These are phyloP conservation scores for Drusus annulatus DNA, from an alignment of 1,140 invertebrate genomes.

Conservation along the genomic window DNA sequence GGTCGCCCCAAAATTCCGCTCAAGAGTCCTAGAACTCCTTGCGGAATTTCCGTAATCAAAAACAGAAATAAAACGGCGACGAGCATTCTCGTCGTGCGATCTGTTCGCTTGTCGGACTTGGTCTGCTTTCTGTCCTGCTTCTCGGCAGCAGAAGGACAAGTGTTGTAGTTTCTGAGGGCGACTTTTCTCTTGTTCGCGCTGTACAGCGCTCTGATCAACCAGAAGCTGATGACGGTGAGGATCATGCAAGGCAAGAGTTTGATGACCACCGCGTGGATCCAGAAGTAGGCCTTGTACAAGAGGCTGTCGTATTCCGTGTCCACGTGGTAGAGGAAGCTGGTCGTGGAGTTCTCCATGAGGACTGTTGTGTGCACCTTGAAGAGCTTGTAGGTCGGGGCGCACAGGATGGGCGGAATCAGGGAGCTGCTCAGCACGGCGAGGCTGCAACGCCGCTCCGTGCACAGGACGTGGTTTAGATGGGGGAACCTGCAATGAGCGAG, in stretches of 20 bases:
- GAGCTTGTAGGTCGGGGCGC: slow-evolving; percentile 83
- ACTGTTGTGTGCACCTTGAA: slow-evolving; percentile 68
- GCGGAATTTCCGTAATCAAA: slow-evolving; percentile 89
- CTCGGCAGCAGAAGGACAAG: slow-evolving; percentile 68
- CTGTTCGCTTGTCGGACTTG: slow-evolving; percentile 80
- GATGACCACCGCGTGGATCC: slow-evolving; percentile 88
- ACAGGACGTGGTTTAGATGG: slow-evolving; percentile 71
- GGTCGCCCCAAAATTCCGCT: slow-evolving; percentile 81
- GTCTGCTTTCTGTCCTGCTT: slow-evolving; percentile 69
- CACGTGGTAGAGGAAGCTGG: slow-evolving; percentile 77
- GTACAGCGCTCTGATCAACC: slow-evolving; percentile 83
- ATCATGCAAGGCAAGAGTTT: slow-evolving; percentile 89
- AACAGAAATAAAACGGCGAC: slow-evolving; percentile 90
- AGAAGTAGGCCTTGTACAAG: slow-evolving; percentile 84
- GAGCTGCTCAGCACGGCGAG: slow-evolving; percentile 82
- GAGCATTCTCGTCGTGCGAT: slow-evolving; percentile 92
- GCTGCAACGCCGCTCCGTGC: slow-evolving; percentile 80
- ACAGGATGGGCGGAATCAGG: slow-evolving; percentile 82
- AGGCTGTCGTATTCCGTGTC: slow-evolving; percentile 74
- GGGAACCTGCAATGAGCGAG: slow-evolving; percentile 64
- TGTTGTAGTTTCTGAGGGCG: slow-evolving; percentile 76
- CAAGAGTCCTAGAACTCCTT: slow-evolving; percentile 82
- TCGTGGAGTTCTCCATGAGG: slow-evolving; percentile 65
- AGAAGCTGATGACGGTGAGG: slow-evolving; percentile 86
- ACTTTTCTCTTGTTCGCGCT: slow-evolving; percentile 80